A percentile compares a stretch with the other conserved stretches of the same genome.
Conservation (phyloP, 2,113 vertebrate genomes). For the Hirundichthys speculiger region DNA sequence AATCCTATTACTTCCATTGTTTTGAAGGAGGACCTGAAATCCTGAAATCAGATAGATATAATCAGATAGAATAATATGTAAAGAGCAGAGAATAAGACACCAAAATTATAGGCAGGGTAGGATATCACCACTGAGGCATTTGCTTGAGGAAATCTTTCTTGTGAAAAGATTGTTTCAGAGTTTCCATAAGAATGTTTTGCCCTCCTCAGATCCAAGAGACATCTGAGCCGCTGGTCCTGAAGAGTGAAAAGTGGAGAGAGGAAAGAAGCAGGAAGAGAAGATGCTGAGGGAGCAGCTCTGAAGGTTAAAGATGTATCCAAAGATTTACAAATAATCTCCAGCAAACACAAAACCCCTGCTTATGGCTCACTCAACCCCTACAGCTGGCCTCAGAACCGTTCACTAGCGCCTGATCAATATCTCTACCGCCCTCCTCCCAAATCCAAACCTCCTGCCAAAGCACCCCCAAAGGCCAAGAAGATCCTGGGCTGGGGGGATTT, state of each 20-base stretch:
- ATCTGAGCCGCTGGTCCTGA: constrained; percentile 26
- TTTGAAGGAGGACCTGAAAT: too few species aligned
- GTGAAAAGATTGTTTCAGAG: not conserved
- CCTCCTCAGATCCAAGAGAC: constrained; percentile 62
- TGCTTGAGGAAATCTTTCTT: not conserved
- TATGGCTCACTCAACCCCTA: constrained; percentile 59
- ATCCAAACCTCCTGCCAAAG: constrained; percentile 66
- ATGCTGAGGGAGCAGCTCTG: constrained; percentile 40
- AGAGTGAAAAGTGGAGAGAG: constrained; percentile 39
- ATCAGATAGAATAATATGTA: too few species aligned
- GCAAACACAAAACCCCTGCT: constrained; percentile 67
- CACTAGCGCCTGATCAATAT: constrained; percentile 69
- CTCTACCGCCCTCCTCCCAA: constrained; percentile 59
- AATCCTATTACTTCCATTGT: too few species aligned
- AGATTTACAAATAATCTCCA: constrained; percentile 72
- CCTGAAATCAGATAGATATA: too few species aligned
- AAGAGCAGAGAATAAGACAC: too few species aligned
- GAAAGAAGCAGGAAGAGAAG: constrained; percentile 22
- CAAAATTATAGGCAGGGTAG: too few species aligned
- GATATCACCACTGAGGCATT: too few species aligned
- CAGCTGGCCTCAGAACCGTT: constrained; percentile 72
- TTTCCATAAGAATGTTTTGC: not conserved
- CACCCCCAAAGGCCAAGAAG: constrained; percentile 78
- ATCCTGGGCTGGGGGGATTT: constrained; percentile 84
- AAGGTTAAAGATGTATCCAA: constrained; percentile 70